Percentiles rank a stretch among this genome's conserved stretches.
These are phyloP conservation scores for Sardinella longiceps DNA, from an alignment of 2,797 vertebrate species.

Conservation along the genomic window DNA sequence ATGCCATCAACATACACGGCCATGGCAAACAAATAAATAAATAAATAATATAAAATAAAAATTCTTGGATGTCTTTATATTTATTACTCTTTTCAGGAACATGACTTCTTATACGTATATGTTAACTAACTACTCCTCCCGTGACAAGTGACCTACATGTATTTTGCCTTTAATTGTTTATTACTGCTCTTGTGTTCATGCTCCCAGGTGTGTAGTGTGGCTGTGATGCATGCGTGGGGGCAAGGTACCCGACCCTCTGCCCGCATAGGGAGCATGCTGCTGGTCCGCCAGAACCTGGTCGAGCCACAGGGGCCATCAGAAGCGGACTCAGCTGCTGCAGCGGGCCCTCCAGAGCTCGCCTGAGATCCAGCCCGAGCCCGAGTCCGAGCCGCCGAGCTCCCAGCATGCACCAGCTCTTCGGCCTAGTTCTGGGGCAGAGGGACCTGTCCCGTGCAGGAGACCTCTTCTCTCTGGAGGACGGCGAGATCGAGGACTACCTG, in stretches of 20 bases:
- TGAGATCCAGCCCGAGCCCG: constrained; percentile 36
- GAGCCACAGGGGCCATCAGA: background rate
- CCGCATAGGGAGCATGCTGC: constrained; percentile 11
- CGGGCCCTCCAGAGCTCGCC: constrained; percentile 27
- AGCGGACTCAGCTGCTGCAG: constrained; percentile 61
- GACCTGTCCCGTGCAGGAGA: constrained; percentile 94
- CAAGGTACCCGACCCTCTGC: background rate
- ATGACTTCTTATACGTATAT: background rate
- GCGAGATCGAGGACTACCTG: constrained; percentile 88
- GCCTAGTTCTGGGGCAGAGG: constrained; percentile 88
- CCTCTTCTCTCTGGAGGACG: constrained; percentile 91
- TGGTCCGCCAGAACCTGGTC: background rate
- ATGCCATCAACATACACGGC: background rate
- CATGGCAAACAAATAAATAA: too few relatives aligned
- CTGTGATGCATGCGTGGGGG: background rate
- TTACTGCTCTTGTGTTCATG: background rate
- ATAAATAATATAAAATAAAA: too few relatives aligned
- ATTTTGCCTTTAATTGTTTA: background rate
- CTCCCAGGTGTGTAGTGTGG: background rate
- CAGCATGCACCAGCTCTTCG: constrained; percentile 91
- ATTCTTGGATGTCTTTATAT: too few relatives aligned
- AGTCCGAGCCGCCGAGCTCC: constrained; percentile 41
- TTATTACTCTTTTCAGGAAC: background rate
- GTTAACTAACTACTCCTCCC: background rate
- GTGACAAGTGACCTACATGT: background rate